Evolutionary conservation across 2,113 vertebrate genomes (phyloP), one percentile per base, ranked within the genome.

Genomic region (Macroglossus sobrinus): DNA sequence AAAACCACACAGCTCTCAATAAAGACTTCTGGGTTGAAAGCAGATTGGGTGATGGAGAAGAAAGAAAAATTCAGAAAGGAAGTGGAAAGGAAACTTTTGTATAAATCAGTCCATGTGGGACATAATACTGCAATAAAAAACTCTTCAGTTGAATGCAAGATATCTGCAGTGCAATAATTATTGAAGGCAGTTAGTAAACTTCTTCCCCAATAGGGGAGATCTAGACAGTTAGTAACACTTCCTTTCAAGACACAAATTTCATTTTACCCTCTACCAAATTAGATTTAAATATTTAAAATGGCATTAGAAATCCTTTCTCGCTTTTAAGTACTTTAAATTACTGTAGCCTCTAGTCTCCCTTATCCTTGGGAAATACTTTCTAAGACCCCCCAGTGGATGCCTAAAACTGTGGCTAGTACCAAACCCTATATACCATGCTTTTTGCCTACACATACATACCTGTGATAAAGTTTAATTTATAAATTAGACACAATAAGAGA

Each of bases 241-340:
- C 38, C 50, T 82, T 71, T 68, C 7, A 66, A 92, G 15, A 94
- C 0, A 86, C 11, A 86, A 63, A 85, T 61, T 94, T 80, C 50
- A 45, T 72, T 66, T 61, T 69, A 69, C 14, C 38, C 24, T 69
- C 11, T 12, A 12, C 35, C 21, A 69, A 63, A 85, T 18, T 91
- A 43, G 16, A 47, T 55, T 68, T 82, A 93, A 71, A 33, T 71
- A 93, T 88, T 95, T 95, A 69, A 93, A 90, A 87, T 57, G 8
- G 90, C 81, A 91, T 40, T 47, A 50, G 47, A 93, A 75, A 75
- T 82, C 24, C 7, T 69, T 57, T 69, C 35, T 95, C 5, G 66
- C 35, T 53, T 57, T 91, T 50, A 90, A 30, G 40, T 26, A 68
- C 38, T 85, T 92, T 74, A 89, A 74, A 92, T 93, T 84, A 43